A percentile compares a stretch with the other conserved stretches of the same genome.
These are phyloP conservation scores for Danio kyathit DNA, from an alignment of 2,797 vertebrate species.

Conservation along the genomic window DNA sequence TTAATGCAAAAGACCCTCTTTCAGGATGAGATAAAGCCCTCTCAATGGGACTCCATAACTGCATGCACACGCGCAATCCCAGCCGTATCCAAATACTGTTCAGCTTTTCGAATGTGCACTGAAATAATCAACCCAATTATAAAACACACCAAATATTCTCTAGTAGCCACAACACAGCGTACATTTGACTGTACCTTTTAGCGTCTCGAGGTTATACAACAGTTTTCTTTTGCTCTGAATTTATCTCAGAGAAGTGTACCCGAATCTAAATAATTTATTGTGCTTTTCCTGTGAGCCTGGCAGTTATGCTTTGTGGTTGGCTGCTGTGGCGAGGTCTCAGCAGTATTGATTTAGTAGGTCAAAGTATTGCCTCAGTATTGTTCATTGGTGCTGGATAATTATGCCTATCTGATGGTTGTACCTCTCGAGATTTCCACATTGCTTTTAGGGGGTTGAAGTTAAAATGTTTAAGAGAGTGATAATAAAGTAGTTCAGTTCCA, in stretches of 20 bases:
- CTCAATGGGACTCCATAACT: neutral
- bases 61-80: neutral
- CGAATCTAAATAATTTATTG: constrained; percentile 63
- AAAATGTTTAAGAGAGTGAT: constrained; percentile 41
- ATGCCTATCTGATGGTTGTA: constrained; percentile 28
- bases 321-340: constrained; percentile 56
- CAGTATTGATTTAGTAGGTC: constrained; percentile 66
- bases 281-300: constrained; percentile 46
- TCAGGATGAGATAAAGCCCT: neutral
- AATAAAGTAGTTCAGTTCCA: constrained; percentile 64
- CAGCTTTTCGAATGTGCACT: neutral
- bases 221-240: constrained; percentile 5
- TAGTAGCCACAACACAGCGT: neutral
- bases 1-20: neutral
- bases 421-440: constrained; percentile 53
- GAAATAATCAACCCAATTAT: neutral
- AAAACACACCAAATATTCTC: neutral
- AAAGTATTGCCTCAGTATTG: constrained; percentile 59
- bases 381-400: constrained; percentile 53
- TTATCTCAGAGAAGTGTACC: constrained; percentile 35
- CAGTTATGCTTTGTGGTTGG: constrained; percentile 53
- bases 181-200: neutral
- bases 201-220: constrained; percentile 9
- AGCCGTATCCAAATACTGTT: neutral
- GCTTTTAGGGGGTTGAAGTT: constrained; percentile 44